Evolutionary conservation across 2,113 vertebrate species (phyloP).

Genomic region (Aphelocoma coerulescens): DNA sequence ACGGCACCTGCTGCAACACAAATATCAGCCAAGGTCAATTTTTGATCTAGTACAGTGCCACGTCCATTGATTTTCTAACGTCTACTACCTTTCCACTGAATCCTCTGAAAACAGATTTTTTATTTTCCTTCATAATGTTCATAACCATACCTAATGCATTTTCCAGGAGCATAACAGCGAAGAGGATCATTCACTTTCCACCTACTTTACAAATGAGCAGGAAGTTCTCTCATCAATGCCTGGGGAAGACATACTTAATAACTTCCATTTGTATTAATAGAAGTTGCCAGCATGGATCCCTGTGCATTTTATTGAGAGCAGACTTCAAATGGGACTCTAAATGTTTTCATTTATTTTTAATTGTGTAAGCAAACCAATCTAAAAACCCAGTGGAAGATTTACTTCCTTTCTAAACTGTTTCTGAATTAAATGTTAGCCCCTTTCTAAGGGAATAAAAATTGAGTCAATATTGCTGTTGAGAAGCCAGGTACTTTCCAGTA

Average conservation of each 20-base stretch:
- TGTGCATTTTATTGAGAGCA: not conserved
- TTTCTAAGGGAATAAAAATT: not conserved
- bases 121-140: not conserved
- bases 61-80: not conserved
- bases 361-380: not conserved
- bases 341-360: constrained; percentile 37
- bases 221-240: not conserved
- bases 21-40: constrained; percentile 19
- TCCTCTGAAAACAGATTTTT: not conserved
- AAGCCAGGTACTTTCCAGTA: not conserved
- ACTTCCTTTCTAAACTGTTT: not conserved
- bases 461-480: not conserved
- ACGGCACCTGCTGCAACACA: constrained; percentile 1
- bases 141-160: not conserved
- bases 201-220: not conserved
- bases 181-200: not conserved
- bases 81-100: not conserved
- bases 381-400: not conserved
- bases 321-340: not conserved
- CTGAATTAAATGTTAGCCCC: not conserved
- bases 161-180: not conserved
- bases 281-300: not conserved
- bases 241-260: not conserved
- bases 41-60: not conserved
- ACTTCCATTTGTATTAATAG: constrained; percentile 5